Evolutionary conservation across 2,797 vertebrate genomes (phyloP).

Genomic region (Margarornis squamiger): DNA sequence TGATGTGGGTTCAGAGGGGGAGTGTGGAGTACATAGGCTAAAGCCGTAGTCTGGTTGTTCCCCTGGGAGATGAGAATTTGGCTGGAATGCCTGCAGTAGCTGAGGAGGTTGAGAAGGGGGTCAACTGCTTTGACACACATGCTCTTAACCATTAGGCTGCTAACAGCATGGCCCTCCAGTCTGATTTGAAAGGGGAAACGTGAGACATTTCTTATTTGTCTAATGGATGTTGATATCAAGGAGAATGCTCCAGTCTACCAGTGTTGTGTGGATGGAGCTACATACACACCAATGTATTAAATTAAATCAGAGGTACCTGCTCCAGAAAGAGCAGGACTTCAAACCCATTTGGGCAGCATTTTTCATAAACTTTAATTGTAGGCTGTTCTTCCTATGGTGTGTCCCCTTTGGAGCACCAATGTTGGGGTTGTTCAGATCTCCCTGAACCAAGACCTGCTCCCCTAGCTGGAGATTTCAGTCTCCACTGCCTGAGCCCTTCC

Average conservation of each 20-base stretch:
- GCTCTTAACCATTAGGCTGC: fast-evolving
- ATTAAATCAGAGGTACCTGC: background rate
- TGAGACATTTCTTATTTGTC: background rate
- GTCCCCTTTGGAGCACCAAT: background rate
- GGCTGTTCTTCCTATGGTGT: fast-evolving
- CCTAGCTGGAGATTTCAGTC: background rate
- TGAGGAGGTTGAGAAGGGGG: background rate
- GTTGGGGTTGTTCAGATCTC: background rate
- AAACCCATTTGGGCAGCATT: fast-evolving
- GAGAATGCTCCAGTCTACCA: background rate
- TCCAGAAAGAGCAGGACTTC: background rate
- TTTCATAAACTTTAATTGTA: background rate
- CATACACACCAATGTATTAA: background rate
- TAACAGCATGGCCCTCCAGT: background rate
- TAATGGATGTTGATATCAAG: fast-evolving
- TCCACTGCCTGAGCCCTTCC: background rate
- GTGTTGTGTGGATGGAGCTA: too few relatives aligned
- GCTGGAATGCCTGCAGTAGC: background rate
- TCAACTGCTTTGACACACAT: fast-evolving
- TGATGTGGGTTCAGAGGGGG: background rate
- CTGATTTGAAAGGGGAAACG: background rate
- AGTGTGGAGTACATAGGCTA: fast-evolving
- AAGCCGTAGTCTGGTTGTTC: background rate
- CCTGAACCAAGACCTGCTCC: background rate
- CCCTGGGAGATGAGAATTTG: background rate